Percentiles rank a stretch among this genome's conserved stretches.
These are phyloP conservation scores for Drosophila borealis DNA, from an alignment of 2,888 invertebrate genomes.

Conservation along the genomic window DNA sequence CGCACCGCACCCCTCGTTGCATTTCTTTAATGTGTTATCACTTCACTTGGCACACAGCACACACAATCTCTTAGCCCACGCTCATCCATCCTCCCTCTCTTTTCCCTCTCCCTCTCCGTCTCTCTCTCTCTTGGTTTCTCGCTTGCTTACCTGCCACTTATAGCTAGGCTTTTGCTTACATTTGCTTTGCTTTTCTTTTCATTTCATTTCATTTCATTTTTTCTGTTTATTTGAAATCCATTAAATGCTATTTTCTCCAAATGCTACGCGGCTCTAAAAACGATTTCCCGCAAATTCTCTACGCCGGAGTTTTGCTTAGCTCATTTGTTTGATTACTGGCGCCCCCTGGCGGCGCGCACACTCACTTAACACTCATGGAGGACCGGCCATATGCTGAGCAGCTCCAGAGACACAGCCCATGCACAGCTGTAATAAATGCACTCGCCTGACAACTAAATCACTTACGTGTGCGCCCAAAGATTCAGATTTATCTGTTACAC, in stretches of 20 bases:
- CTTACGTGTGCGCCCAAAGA: slow-evolving; percentile 66
- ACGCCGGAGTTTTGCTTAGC: slow-evolving; percentile 40
- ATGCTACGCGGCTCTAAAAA: slow-evolving; percentile 27
- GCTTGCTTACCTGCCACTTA: slow-evolving; percentile 48
- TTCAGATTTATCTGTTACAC: slow-evolving; percentile 78
- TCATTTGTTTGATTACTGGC: slow-evolving; percentile 79
- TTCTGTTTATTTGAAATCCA: slow-evolving; percentile 78
- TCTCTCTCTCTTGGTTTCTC: neutral
- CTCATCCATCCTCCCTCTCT: neutral
- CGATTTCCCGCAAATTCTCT: slow-evolving; percentile 19
- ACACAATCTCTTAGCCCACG: slow-evolving; percentile 32
- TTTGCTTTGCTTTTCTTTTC: slow-evolving; percentile 7
- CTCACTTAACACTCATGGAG: slow-evolving; percentile 6
- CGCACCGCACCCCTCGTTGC: slow-evolving; percentile 28
- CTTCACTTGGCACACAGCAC: slow-evolving; percentile 62
- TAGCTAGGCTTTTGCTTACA: slow-evolving; percentile 18
- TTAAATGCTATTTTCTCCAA: slow-evolving; percentile 84
- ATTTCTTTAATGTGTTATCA: slow-evolving; percentile 76
- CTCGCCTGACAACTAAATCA: slow-evolving; percentile 81
- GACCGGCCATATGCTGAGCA: neutral
- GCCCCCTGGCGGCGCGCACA: slow-evolving; percentile 53
- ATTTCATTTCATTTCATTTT: slow-evolving; percentile 6
- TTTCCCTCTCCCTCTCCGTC: neutral
- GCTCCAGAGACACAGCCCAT: slow-evolving; percentile 33
- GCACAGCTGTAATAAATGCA: slow-evolving; percentile 78